phyloP scores from a whole-genome alignment of 2,797 vertebrate genomes.

The Megalops cyprinoides region DNA sequence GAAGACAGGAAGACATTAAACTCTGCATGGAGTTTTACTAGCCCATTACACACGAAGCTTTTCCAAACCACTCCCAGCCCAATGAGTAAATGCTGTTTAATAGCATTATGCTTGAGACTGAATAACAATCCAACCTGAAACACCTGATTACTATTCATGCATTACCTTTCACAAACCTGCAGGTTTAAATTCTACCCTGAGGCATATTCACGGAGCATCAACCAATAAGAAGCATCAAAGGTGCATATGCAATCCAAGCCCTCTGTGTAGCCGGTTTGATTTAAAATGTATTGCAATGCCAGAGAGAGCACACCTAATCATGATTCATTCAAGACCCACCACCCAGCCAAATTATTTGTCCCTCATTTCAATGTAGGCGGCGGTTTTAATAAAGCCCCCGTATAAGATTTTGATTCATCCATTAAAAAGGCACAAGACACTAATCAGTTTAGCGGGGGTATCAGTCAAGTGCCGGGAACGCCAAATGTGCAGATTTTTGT shows the following conservation, averaged over 20 bases:
- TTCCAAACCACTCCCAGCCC: no score
- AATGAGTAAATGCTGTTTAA: no score
- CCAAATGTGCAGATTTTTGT: slow-evolving; percentile 12
- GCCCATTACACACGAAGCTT: no score
- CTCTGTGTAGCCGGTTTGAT: neutral
- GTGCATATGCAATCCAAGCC: neutral
- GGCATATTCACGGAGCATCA: no score
- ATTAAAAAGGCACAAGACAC: neutral
- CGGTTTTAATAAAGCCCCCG: neutral
- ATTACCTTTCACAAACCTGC: no score
- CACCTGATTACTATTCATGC: no score
- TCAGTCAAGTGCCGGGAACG: neutral
- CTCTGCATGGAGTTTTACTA: no score
- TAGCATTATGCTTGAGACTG: no score
- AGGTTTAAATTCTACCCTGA: no score
- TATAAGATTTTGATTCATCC: slow-evolving; percentile 14
- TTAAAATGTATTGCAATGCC: neutral
- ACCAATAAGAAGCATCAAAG: no score
- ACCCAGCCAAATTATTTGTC: neutral
- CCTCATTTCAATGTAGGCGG: slow-evolving; percentile 10
- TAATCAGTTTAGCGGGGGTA: neutral
- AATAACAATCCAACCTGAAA: no score
- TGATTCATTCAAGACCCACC: neutral
- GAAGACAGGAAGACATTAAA: no score
- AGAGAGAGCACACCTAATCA: neutral